Evolutionary conservation across 2,113 vertebrate genomes (phyloP), one percentile per base, ranked within the genome.

Genomic region (Cepphus grylle): DNA sequence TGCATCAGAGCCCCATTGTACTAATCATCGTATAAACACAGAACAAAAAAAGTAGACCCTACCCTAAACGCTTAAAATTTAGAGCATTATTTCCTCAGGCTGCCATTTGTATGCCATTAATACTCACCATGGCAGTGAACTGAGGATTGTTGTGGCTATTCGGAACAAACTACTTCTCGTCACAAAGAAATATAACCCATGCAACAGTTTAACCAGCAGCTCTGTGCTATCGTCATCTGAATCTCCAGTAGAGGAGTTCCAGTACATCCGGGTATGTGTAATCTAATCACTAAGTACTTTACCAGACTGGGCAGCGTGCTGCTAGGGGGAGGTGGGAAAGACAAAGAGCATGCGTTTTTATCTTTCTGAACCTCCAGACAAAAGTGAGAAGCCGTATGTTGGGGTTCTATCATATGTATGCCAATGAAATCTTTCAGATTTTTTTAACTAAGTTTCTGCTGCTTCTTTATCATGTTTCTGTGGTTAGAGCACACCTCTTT

Each of bases 41-140:
- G 58, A 90, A 80, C 36, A 45, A 63, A 93, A 87, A 59, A 34
- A 47, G 16, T 36, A 79, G n/a, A 70, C 47, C 26, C 15, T 76
- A n/a, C 27, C 16, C 16, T 32, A 61, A 11, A 59, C 38, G 45
- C 25, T 93, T 82, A 92, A 15, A 58, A 36, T 70, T 25, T 80
- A 72, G 58, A 77, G 27, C 29, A n/a, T 94, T 97, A 45, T 96
- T 96, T 95, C 65, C 69, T 78, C 98, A 99, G 99, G 99, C 85
- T 99, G 99, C 97, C 99, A 99, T 97, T 96, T 99, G 90, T 99
- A 99, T 70, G 99, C 99, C 81, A 99, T 99, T 97, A 99, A 99
- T 98, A 99, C 99, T 63, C 99, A 99, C 96, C 99, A 99, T n/a
- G 98, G 98, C 93, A 98, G 95, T 5, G 99, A 99, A 96, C 97